Percentiles rank a stretch among this genome's conserved stretches.
phyloP scores from a whole-genome alignment of 2,797 vertebrate species.

The Melanotaenia maccullochi region DNA sequence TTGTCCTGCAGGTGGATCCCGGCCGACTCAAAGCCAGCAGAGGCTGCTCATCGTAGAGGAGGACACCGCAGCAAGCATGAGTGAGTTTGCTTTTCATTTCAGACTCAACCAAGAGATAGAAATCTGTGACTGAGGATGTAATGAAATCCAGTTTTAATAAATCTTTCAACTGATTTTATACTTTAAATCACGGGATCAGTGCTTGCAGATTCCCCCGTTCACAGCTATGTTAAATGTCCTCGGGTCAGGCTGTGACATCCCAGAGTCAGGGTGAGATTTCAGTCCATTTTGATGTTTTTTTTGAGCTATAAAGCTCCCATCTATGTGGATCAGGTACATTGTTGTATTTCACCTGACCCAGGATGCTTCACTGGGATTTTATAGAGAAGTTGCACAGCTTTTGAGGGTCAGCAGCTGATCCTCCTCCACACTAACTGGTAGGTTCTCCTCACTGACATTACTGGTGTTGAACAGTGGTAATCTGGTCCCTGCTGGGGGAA shows the following conservation, averaged over 20 bases:
- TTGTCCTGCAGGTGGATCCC: slow-evolving; percentile 77
- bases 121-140: too few species aligned
- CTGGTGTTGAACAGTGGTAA: slow-evolving; percentile 50
- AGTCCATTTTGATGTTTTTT: slow-evolving; percentile 27
- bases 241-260: too few species aligned
- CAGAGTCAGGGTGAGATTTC: slow-evolving; percentile 44
- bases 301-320: background rate
- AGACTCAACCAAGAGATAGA: background rate
- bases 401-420: slow-evolving; percentile 16
- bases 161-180: too few species aligned
- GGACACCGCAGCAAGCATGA: slow-evolving; percentile 87
- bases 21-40: slow-evolving; percentile 76
- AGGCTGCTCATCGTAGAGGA: slow-evolving; percentile 77
- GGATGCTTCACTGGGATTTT: background rate
- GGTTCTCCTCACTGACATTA: slow-evolving; percentile 44
- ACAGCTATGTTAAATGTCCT: too few species aligned
- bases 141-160: too few species aligned
- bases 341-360: background rate
- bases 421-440: slow-evolving; percentile 16
- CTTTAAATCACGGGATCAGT: background rate
- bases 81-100: slow-evolving; percentile 80
- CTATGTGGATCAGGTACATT: too few species aligned
- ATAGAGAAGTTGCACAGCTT: background rate
- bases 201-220: too few species aligned
- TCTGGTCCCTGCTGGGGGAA: slow-evolving; percentile 32